Evolutionary conservation across 2,797 vertebrate species (phyloP).

Genomic region (Microctenopoma stevenorrisi): DNA sequence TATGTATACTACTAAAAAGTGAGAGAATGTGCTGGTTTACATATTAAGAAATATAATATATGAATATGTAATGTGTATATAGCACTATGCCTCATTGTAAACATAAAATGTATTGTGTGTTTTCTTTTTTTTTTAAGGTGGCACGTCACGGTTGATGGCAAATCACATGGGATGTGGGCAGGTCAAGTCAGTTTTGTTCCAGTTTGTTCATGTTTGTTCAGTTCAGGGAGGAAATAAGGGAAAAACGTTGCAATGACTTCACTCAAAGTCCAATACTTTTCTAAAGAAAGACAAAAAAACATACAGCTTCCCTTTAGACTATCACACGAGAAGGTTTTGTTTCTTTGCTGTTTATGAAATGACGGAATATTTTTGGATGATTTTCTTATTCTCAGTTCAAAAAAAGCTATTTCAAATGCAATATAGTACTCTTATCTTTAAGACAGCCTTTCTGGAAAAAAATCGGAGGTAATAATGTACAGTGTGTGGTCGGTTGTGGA

Average conservation of each 20-base stretch:
- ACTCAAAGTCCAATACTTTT: constrained; percentile 78
- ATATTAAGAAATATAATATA: constrained; percentile 83
- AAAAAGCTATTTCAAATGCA: constrained; percentile 85
- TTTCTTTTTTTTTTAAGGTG: constrained; percentile 58
- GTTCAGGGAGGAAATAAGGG: constrained; percentile 78
- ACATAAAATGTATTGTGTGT: constrained; percentile 80
- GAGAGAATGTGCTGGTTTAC: constrained; percentile 89
- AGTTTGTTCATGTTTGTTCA: constrained; percentile 60
- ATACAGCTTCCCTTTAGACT: constrained; percentile 78
- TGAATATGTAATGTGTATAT: constrained; percentile 86
- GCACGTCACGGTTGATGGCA: constrained; percentile 67
- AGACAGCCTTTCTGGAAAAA: constrained; percentile 66
- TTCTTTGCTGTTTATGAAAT: constrained; percentile 67
- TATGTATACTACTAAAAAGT: constrained; percentile 84
- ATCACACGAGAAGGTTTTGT: constrained; percentile 60
- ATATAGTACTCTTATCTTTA: constrained; percentile 77
- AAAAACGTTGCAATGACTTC: constrained; percentile 62
- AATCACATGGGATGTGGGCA: constrained; percentile 57
- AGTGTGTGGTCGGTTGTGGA: constrained; percentile 56
- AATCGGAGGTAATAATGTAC: constrained; percentile 72
- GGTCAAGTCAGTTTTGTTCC: constrained; percentile 47
- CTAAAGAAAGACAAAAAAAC: constrained; percentile 49
- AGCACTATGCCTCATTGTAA: constrained; percentile 87
- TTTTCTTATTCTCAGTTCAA: constrained; percentile 41
- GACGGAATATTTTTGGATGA: constrained; percentile 62